These are phyloP conservation scores for Lichenostomus cassidix DNA, from an alignment of 2,113 vertebrate species.

Conservation along the genomic window DNA sequence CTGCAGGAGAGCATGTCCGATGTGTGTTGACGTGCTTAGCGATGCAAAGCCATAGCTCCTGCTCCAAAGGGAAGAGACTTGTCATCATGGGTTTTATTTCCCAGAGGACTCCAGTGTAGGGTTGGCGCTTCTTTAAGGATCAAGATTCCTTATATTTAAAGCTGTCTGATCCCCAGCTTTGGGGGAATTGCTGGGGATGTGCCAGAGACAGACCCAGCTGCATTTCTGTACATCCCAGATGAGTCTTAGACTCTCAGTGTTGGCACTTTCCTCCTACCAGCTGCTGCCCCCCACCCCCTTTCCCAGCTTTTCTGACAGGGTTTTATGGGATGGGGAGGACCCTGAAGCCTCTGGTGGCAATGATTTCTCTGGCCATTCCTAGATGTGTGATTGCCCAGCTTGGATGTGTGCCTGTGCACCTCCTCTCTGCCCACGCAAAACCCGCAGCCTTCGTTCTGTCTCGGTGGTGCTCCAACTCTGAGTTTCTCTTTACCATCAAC, in stretches of 20 bases:
- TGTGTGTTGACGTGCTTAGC: neutral
- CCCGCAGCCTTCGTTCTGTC: neutral
- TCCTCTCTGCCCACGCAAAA: neutral
- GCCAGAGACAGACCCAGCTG: neutral
- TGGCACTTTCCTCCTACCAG: neutral
- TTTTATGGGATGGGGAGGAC: neutral
- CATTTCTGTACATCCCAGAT: neutral
- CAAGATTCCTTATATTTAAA: neutral
- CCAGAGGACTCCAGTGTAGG: neutral
- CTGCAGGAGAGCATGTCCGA: neutral
- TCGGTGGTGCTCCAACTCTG: neutral
- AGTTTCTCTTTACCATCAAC: neutral
- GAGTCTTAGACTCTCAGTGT: neutral
- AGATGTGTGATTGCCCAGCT: neutral
- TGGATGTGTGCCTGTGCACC: neutral
- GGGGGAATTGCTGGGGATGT: neutral
- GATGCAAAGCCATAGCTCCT: neutral
- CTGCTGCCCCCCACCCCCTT: neutral
- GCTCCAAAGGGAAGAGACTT: neutral
- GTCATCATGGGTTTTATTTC: neutral
- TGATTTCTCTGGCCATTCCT: neutral
- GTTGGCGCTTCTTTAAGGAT: neutral
- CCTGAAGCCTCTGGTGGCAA: neutral
- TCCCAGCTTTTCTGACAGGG: neutral
- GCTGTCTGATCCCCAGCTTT: neutral